Evolutionary conservation across 1,140 invertebrate genomes (phyloP), one percentile per base, ranked within the genome.

Genomic region (Apis florea): DNA sequence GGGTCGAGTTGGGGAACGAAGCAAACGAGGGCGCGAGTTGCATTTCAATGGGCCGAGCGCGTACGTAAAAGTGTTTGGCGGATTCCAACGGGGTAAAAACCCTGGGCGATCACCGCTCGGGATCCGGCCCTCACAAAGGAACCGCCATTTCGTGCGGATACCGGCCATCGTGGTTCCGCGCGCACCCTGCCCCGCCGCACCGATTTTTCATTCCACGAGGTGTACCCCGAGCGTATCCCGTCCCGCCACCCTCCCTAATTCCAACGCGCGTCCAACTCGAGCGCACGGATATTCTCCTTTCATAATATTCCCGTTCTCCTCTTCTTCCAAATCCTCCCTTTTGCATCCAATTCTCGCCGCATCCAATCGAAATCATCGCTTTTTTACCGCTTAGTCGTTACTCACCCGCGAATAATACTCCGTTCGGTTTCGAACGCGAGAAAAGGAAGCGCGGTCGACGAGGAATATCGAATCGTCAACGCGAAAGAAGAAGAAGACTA

Each of bases 51-150:
- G 82, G 85, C 12, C 49, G 75, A 80, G 69, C 74, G 84, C 84
- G 89, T 88, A 90, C 90, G 88, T 90, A 88, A 90, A 89, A 90
- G 90, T 89, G 88, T 91, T 91, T 91, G 82, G 89, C 86, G 90
- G 89, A 91, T 91, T 91, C 90, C 90, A 85, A 58, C 67, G 74
- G 90, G 88, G 89, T 91, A 91, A 91, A 91, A 91, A 91, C 87
- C 89, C 83, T 88, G 77, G 80, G 67, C 86, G 86, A 89, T 85
- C 83, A 73, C 84, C 82, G 87, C 78, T 88, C 77, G 84, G 83
- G 26, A 79, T n/a, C 87, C 75, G 77, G 79, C 85, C 54, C 75
- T 75, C 74, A 89, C 88, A 91, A 91, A 91, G 90, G 84, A 69
- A 77, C 90, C 88, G 89, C 88, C 86, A 85, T 89, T 89, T 83